phyloP scores from a whole-genome alignment of 2,113 vertebrate genomes.

The Forbesichthys agassizii region DNA sequence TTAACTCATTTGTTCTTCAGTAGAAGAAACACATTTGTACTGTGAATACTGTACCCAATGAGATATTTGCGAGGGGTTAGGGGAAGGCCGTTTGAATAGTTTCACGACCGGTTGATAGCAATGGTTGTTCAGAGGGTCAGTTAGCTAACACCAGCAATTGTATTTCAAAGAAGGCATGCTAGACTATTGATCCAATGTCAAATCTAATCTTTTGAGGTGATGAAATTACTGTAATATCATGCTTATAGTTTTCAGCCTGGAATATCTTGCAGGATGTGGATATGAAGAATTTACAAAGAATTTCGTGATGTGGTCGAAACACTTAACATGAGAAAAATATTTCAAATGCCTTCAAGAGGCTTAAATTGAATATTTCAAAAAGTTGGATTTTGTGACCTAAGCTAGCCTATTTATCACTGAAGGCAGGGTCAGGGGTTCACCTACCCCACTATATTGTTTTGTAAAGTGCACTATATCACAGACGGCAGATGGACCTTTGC shows the following conservation, averaged over 20 bases:
- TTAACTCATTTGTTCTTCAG: slow-evolving; percentile 12
- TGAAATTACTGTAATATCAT: slow-evolving; percentile 25
- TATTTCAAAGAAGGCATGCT: slow-evolving; percentile 29
- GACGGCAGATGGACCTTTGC: background rate
- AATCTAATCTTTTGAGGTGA: slow-evolving; percentile 50
- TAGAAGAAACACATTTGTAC: slow-evolving; percentile 23
- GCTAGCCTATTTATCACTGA: background rate
- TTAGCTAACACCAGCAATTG: slow-evolving; percentile 22
- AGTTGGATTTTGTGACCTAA: background rate
- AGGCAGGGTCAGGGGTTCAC: slow-evolving; percentile 35
- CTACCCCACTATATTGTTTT: background rate
- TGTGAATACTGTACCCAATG: slow-evolving; percentile 20
- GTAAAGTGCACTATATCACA: background rate
- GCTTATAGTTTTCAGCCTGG: slow-evolving; percentile 7
- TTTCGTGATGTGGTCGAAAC: slow-evolving; percentile 22
- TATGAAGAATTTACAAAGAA: background rate
- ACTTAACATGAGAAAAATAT: slow-evolving; percentile 12
- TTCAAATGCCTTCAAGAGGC: slow-evolving; percentile 3
- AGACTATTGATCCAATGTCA: slow-evolving; percentile 7
- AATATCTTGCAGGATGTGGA: background rate
- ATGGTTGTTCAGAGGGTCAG: slow-evolving; percentile 41
- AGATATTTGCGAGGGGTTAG: slow-evolving; percentile 61
- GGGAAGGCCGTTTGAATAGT: slow-evolving; percentile 61
- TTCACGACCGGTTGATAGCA: slow-evolving; percentile 58
- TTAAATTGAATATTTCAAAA: background rate